Evolutionary conservation across 2,113 vertebrate genomes (phyloP), one percentile per base, ranked within the genome.

Genomic region (Lophius piscatorius): DNA sequence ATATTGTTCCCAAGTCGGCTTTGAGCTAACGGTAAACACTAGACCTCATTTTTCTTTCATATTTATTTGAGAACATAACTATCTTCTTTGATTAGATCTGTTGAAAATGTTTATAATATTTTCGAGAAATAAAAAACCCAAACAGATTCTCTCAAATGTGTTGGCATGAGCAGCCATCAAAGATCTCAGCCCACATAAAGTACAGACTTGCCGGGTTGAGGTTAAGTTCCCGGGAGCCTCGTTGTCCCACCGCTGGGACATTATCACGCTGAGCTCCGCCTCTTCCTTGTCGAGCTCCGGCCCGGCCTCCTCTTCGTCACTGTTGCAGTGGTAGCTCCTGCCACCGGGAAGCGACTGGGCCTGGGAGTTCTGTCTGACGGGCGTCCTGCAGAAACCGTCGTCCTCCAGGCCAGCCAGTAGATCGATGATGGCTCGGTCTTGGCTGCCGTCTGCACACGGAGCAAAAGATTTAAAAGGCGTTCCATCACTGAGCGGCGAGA

Each of bases 241-340:
- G 46, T 46, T 91, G 83, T 99, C 97, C 97, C 97, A 99, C 55
- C 92, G 92, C 54, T 98, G 96, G 48, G 97, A 98, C 97, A 99
- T 99, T 17, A 96, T 49, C 71, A 94, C 68, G 80, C 97, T 99
- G 61, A 98, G 93, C 70, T 98, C 95, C 33, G 94, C 92, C 81
- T 99, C 97, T 50, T 96, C 93, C 74, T 91, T 92, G 76, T 97
- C 94, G 18, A 92, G 82, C 63, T 94, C 93, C 31, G 94, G 97
- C 33, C 84, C 92, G 17, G 92, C 96, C 90, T 98, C 96, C 90
- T 98, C 97, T 80, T 98, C 96, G 49, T 99, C 97, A 47, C 97
- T 99, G 87, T 98, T 98, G 76, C 92, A 95, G 57, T 83, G 88
- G 77, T 92, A 94, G 87, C 51, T 89, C 50, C 66, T 76, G 31